Percentiles rank a stretch among this genome's conserved stretches.
These are phyloP conservation scores for Daphoenositta chrysoptera DNA, from an alignment of 2,113 vertebrate species.

Conservation along the genomic window DNA sequence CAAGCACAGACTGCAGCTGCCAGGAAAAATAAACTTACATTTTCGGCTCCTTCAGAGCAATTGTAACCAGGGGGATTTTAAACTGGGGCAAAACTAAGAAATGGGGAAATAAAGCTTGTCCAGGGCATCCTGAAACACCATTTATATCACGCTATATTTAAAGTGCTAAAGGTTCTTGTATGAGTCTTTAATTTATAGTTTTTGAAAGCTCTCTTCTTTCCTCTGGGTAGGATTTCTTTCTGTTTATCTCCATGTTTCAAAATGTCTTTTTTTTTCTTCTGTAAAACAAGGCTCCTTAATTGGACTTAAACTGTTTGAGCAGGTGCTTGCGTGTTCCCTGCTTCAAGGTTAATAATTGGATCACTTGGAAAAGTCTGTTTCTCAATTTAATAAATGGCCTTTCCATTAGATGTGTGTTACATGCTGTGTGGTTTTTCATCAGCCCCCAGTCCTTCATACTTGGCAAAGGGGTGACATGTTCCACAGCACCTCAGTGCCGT, in stretches of 20 bases:
- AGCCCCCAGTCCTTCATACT: not conserved
- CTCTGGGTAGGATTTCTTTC: not conserved
- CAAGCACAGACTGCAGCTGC: slow-evolving; percentile 75
- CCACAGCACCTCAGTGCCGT: not conserved
- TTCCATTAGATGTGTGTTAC: not conserved
- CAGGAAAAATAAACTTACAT: slow-evolving; percentile 76
- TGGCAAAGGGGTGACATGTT: not conserved
- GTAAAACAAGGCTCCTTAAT: not conserved
- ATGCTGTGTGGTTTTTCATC: not conserved
- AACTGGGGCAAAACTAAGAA: slow-evolving; percentile 1
- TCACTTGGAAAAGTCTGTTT: not conserved
- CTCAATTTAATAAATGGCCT: not conserved
- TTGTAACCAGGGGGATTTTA: slow-evolving; percentile 43
- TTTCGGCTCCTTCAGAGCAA: slow-evolving; percentile 68
- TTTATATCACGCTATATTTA: not conserved
- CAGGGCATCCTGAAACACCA: not conserved
- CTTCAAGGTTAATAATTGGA: not conserved
- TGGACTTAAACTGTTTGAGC: not conserved
- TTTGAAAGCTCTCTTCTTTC: not conserved
- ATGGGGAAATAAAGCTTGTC: slow-evolving; percentile 1
- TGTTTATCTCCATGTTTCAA: not conserved
- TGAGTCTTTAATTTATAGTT: not conserved
- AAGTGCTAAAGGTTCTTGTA: not conserved
- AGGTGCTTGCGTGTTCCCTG: accelerated
- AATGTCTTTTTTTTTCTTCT: not conserved